Base-by-base conservation (phyloP, 2,797 vertebrate genomes). In the Nasua narica region DNA sequence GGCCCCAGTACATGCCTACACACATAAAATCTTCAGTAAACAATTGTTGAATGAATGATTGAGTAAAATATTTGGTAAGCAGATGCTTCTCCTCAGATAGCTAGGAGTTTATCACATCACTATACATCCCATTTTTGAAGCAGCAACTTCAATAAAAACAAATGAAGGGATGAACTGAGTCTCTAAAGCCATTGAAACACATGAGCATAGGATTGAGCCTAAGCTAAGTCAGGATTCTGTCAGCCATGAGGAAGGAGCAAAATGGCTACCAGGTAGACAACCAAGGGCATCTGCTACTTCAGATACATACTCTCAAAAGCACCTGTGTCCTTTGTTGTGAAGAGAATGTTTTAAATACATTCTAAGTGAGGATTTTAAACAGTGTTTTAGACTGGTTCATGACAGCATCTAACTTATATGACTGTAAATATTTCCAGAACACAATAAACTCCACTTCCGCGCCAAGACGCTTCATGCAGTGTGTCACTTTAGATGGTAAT, bases 381-480 rank as follows among this genome's bases (percentile, higher is more conserved):
- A 94, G 18, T 90, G 32, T 78, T 97, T 91, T 72, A 76, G 21
- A 95, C 48, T 95, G 50, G 58, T 84, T 93, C 79, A 37, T 95
- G 94, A 94, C 62, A 97, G 62, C 18, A 52, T 83, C 90, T 94
- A 94, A 96, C 96, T 96, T 96, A 92, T 4, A 92, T 82, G 78
- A 95, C 83, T 95, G 90, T 94, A 97, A 97, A 97, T 97, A 98
- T 97, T 96, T 97, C 94, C 50, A 93, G 90, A 97, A 96, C 48
- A 97, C 92, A 97, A 95, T 94, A 94, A 95, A 96, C 52, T 87
- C 85, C 13, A 82, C n/a, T 92, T 94, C 74, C 1, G 0, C 78
- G 88, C 92, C 83, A 96, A 70, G 76, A 83, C 78, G 35, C 74
- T 89, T 96, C 94, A 91, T 48, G 35, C n/a, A 43, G 27, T 16